Evolutionary conservation across 2,888 invertebrate species (phyloP), one percentile per base, ranked within the genome.

Genomic region (Spisula subtruncata): DNA sequence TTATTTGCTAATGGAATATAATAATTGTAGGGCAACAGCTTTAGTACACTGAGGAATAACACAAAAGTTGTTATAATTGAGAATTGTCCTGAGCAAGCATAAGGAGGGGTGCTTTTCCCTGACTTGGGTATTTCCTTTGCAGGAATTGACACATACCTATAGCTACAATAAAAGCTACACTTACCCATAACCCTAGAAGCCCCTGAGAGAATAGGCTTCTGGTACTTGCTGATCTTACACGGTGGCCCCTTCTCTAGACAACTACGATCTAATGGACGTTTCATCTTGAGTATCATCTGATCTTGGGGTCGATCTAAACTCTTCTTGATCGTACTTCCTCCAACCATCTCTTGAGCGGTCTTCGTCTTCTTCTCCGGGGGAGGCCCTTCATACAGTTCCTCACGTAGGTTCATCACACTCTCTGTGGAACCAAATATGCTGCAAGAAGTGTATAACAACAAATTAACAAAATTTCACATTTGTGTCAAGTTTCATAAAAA

Each of bases 171-270:
- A n/a, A 54, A 1, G 25, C 25, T 20, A 71, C 41, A 32, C 54
- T 56, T 85, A 85, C 85, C 80, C 32, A 20, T 1, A 1, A 79
- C 18, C 14, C 85, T 79, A 25, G 48, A 75, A 75, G 32, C 54
- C 41, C 56, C 85, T 20, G 51, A 4, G 20, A 25, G 29, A 35
- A 56, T 51, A 88, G 86, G 80, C 18, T 79, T n/a, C 85, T 84
- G 85, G 82, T 90, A 90, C 66, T 91, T 92, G 41, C 35, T 82
- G 18, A 87, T 87, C 60, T 93, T 93, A 12, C 87, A 88, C 80
- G 96, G 96, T 51, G 96, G 96, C 0, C 96, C 96, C 84, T 94
- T 96, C 82, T 96, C 96, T 60, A 96, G 91, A 66, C 95, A 94
- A 91, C 94, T 96, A 90, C 95, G 95, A 88, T 96, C 94, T 35